Evolutionary conservation across 35 echinoderm and acorn worm species (phyloP).

Genomic region (Acanthaster planci): DNA sequence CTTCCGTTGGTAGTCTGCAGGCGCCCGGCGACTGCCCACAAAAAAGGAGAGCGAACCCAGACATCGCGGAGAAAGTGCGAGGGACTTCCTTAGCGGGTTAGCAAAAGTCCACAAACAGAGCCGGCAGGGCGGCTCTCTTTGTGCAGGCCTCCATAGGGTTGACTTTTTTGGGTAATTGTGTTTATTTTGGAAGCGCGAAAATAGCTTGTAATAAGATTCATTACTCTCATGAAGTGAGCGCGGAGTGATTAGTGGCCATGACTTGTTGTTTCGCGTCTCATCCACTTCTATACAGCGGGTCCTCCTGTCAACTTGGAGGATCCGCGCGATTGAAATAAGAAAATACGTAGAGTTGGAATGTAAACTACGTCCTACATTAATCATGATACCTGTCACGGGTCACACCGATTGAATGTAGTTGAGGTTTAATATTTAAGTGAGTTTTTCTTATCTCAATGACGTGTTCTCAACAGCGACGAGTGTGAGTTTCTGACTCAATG

Average conservation of each 20-base stretch:
- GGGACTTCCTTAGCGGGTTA: neutral
- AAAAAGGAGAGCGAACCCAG: neutral
- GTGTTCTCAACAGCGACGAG: no score
- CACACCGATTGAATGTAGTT: neutral
- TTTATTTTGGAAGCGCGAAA: neutral
- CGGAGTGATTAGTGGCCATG: neutral
- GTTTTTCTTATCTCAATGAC: no score
- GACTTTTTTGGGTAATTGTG: neutral
- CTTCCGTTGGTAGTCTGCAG: neutral
- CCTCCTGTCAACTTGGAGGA: neutral
- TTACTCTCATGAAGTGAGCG: slow-evolving; percentile 11
- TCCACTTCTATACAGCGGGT: neutral
- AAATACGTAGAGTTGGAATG: neutral
- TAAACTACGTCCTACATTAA: neutral
- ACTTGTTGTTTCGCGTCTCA: neutral
- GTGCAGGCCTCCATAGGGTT: neutral
- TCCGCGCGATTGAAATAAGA: neutral
- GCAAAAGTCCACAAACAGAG: slow-evolving; percentile 2
- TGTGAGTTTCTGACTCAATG: no score
- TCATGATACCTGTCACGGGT: neutral
- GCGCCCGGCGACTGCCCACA: neutral
- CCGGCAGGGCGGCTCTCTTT: neutral
- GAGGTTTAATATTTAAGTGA: neutral
- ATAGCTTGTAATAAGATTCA: slow-evolving; percentile 15
- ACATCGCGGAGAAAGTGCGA: neutral